phyloP scores from a whole-genome alignment of 2,888 invertebrate species.

The Agrilus cyanescens region DNA sequence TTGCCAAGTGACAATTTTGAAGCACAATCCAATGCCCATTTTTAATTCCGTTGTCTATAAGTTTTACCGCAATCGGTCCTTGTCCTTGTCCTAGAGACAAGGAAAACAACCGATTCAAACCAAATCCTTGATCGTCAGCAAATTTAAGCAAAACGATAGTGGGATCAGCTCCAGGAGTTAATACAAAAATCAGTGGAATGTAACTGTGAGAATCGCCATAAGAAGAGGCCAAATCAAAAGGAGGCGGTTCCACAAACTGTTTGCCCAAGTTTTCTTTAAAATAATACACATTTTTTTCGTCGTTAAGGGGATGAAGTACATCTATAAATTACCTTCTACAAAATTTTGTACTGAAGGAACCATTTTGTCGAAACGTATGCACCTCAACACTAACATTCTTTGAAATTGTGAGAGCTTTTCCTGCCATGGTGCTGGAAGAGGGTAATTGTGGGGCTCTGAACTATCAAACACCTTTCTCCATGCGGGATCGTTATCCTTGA shows the following conservation, averaged over 20 bases:
- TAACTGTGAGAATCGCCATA: slow-evolving; percentile 76
- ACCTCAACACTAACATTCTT: slow-evolving; percentile 65
- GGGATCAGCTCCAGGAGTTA: slow-evolving; percentile 91
- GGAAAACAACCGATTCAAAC: slow-evolving; percentile 61
- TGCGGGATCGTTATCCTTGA: slow-evolving; percentile 39
- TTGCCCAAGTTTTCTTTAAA: slow-evolving; percentile 56
- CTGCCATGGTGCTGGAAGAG: slow-evolving; percentile 61
- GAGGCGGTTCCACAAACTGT: slow-evolving; percentile 77
- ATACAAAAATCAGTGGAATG: slow-evolving; percentile 81
- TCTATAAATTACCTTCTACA: slow-evolving; percentile 42
- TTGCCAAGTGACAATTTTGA: slow-evolving; percentile 92
- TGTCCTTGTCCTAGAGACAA: slow-evolving; percentile 90
- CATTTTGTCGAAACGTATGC: slow-evolving; percentile 80
- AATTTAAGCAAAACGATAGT: slow-evolving; percentile 81
- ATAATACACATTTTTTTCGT: not conserved
- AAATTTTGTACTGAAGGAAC: slow-evolving; percentile 64
- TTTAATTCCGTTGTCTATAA: slow-evolving; percentile 74
- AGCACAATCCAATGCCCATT: slow-evolving; percentile 87
- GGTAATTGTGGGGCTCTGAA: slow-evolving; percentile 56
- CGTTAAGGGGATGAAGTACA: not conserved
- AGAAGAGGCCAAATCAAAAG: slow-evolving; percentile 75
- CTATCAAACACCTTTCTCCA: slow-evolving; percentile 73
- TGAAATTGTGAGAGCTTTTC: slow-evolving; percentile 53
- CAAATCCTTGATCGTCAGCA: slow-evolving; percentile 84
- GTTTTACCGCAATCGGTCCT: slow-evolving; percentile 74